phyloP scores from a whole-genome alignment of 1,140 invertebrate species.

The Drosophila quadrilineata region DNA sequence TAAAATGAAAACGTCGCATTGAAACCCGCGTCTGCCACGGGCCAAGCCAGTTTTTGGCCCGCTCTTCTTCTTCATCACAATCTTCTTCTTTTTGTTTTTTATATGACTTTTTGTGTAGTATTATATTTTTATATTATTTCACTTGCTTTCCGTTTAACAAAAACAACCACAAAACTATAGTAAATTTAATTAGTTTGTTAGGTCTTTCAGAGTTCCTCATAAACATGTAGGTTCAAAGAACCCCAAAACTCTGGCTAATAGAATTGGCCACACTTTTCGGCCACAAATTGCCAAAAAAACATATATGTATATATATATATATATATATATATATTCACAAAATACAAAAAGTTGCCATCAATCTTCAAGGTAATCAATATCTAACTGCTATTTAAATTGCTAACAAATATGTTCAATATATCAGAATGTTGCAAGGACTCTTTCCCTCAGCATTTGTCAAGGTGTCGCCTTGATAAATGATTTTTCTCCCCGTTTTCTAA shows the following conservation, averaged over 20 bases:
- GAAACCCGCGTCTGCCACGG: conserved; percentile 66
- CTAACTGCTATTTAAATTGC: conserved; percentile 53
- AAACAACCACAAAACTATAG: too few relatives aligned
- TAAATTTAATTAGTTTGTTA: conserved; percentile 62
- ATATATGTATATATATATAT: too few relatives aligned
- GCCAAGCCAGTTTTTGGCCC: conserved; percentile 57
- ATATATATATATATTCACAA: too few relatives aligned
- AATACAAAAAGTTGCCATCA: too few relatives aligned
- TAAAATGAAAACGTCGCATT: conserved; percentile 68
- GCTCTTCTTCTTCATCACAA: background rate
- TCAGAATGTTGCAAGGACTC: conserved; percentile 9
- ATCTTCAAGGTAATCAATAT: conserved; percentile 45
- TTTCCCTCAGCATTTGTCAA: conserved; percentile 32
- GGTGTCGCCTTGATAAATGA: conserved; percentile 64
- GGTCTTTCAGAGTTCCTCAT: too few relatives aligned
- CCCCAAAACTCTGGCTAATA: too few relatives aligned
- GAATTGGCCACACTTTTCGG: too few relatives aligned
- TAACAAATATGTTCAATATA: conserved; percentile 5
- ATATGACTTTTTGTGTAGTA: too few relatives aligned
- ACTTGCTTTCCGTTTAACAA: conserved; percentile 47
- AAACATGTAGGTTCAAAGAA: too few relatives aligned
- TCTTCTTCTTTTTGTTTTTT: conserved; percentile 16
- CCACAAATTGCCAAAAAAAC: too few relatives aligned
- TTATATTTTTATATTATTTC: conserved; percentile 21
- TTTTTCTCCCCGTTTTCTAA: conserved; percentile 20